A percentile compares a stretch with the other conserved stretches of the same genome.
Evolutionary conservation across 2,797 vertebrate genomes (phyloP).

Genomic region (Thaleichthys pacificus): DNA sequence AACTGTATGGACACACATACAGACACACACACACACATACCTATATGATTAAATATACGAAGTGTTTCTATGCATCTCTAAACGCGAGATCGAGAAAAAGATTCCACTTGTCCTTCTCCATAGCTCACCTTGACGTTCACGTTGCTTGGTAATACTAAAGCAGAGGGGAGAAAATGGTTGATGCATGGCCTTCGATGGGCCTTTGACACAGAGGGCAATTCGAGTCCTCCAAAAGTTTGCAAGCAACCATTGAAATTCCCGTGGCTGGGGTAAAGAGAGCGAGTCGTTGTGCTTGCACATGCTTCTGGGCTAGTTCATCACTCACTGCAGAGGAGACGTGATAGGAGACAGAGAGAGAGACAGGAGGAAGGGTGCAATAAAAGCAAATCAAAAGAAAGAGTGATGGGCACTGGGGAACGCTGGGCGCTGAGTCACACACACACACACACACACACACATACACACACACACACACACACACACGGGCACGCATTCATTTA

Average conservation of each 20-base stretch:
- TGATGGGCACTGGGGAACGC: conserved; percentile 54
- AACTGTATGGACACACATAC: background rate
- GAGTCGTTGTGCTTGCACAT: conserved; percentile 42
- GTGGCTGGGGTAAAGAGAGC: conserved; percentile 31
- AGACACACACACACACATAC: background rate
- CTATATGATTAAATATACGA: background rate
- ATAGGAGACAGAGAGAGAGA: conserved; percentile 2
- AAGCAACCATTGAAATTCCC: conserved; percentile 53
- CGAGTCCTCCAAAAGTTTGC: conserved; percentile 54
- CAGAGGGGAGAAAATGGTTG: conserved; percentile 4
- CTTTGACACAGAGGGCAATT: conserved; percentile 53
- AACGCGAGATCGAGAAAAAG: background rate
- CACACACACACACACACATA: conserved; percentile 60
- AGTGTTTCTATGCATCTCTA: background rate
- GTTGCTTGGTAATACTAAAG: conserved; percentile 2
- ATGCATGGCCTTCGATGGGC: conserved; percentile 23
- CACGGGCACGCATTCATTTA: conserved; percentile 67
- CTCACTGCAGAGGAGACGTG: conserved; percentile 62
- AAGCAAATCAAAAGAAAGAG: conserved; percentile 51
- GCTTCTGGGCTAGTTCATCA: conserved; percentile 56
- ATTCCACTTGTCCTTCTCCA: conserved; percentile 23
- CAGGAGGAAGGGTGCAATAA: conserved; percentile 52
- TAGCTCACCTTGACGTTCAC: conserved; percentile 23
- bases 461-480: conserved; percentile 27
- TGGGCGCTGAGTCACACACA: conserved; percentile 27